These are phyloP conservation scores for Drosophila athabasca DNA, from an alignment of 1,140 invertebrate genomes.

Conservation along the genomic window DNA sequence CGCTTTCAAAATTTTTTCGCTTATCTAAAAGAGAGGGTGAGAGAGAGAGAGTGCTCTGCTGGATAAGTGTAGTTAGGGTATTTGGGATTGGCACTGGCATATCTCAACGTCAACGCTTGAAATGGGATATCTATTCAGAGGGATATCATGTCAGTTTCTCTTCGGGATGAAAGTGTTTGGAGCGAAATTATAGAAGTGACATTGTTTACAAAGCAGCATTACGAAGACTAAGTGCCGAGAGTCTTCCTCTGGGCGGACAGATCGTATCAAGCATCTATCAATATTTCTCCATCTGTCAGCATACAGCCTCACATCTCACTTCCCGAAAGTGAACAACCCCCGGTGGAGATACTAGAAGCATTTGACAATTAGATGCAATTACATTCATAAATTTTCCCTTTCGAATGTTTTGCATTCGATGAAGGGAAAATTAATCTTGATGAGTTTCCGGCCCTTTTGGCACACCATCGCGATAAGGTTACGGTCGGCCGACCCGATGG, in stretches of 20 bases:
- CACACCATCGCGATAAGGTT: slow-evolving; percentile 37
- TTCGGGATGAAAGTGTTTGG: neutral
- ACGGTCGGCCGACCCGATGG: too few species aligned
- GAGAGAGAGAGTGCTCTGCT: slow-evolving; percentile 32
- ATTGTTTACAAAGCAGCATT: slow-evolving; percentile 12
- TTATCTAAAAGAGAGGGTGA: slow-evolving; percentile 42
- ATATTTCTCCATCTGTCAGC: slow-evolving; percentile 51
- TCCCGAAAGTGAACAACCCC: slow-evolving; percentile 17
- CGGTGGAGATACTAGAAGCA: slow-evolving; percentile 19
- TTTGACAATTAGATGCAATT: slow-evolving; percentile 58
- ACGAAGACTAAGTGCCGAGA: neutral
- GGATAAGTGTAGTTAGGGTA: slow-evolving; percentile 27
- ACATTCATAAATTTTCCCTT: slow-evolving; percentile 56
- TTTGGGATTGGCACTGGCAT: slow-evolving; percentile 35
- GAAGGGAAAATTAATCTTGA: slow-evolving; percentile 35
- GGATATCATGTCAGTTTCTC: slow-evolving; percentile 7
- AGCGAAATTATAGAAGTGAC: slow-evolving; percentile 15
- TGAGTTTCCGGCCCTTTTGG: slow-evolving; percentile 40
- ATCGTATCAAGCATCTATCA: neutral
- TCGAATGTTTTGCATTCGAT: slow-evolving; percentile 47
- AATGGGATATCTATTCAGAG: slow-evolving; percentile 29
- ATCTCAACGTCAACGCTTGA: slow-evolving; percentile 26
- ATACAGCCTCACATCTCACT: slow-evolving; percentile 13
- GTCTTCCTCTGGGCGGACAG: slow-evolving; percentile 15
- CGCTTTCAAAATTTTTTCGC: slow-evolving; percentile 61